Percentiles rank a stretch among this genome's conserved stretches.
Conservation (phyloP, 2,113 vertebrate species). For the Archilochus colubris region DNA sequence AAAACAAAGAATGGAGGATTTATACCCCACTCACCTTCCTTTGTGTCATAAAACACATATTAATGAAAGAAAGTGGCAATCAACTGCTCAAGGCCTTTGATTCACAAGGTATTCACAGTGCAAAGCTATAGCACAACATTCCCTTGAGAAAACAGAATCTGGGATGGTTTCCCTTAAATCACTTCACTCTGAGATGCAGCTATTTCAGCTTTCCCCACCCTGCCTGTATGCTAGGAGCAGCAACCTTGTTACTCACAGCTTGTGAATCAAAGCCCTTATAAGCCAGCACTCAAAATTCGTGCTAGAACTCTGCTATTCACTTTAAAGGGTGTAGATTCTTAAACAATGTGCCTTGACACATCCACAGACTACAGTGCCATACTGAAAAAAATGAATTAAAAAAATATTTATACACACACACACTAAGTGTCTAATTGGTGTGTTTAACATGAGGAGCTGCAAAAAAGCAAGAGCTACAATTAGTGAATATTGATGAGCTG, state of each 20-base stretch:
- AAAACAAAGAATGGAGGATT: background rate
- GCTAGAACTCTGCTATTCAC: background rate
- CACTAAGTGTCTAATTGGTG: background rate
- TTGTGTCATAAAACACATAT: background rate
- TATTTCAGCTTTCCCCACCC: background rate
- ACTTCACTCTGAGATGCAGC: background rate
- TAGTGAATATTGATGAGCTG: conserved; percentile 51
- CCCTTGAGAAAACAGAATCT: background rate
- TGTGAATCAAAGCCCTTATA: conserved; percentile 1
- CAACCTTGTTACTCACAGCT: background rate
- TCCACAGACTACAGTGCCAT: background rate
- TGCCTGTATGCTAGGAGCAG: background rate
- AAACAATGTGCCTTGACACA: background rate
- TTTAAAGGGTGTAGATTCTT: background rate
- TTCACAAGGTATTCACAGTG: conserved; percentile 27
- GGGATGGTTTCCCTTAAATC: background rate
- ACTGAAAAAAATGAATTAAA: background rate
- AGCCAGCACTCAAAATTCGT: background rate
- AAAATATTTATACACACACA: background rate
- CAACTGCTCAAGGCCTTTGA: conserved; percentile 25
- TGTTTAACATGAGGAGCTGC: conserved; percentile 31
- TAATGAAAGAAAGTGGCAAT: background rate
- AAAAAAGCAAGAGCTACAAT: conserved; percentile 47
- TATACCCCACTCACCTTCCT: background rate
- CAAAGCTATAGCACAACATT: background rate